These are phyloP conservation scores for Echiichthys vipera DNA, from an alignment of 2,797 vertebrate genomes.

Conservation along the genomic window DNA sequence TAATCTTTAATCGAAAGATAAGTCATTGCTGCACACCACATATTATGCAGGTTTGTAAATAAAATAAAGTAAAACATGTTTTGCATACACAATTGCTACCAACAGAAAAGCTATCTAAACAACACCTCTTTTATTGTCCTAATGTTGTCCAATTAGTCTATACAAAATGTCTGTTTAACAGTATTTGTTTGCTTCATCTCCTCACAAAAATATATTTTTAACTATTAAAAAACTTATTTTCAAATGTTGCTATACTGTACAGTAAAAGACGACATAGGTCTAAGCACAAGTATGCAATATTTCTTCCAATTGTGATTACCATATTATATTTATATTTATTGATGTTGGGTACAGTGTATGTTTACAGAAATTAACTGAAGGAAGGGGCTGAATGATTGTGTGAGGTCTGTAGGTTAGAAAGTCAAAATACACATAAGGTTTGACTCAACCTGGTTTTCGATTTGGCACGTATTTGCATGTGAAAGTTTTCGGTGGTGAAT, in stretches of 20 bases:
- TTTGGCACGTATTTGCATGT: slow-evolving; percentile 41
- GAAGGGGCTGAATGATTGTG: slow-evolving; percentile 18
- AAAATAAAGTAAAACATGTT: background rate
- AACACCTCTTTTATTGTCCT: no score
- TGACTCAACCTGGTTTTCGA: slow-evolving; percentile 10
- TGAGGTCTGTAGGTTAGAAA: slow-evolving; percentile 12
- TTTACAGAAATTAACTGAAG: background rate
- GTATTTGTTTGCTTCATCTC: background rate
- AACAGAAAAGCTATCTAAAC: background rate
- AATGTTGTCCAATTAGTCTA: no score
- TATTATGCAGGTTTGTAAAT: background rate
- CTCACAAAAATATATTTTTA: no score
- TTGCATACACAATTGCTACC: background rate
- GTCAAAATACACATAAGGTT: slow-evolving; percentile 29
- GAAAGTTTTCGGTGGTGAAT: slow-evolving; percentile 54
- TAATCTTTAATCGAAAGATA: background rate
- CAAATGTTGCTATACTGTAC: background rate
- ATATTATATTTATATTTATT: background rate
- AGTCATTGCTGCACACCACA: background rate
- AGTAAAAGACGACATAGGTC: no score
- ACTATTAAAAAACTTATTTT: background rate
- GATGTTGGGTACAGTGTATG: background rate
- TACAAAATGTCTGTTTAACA: background rate
- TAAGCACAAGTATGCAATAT: background rate
- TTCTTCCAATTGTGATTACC: background rate